Conservation (phyloP, 2,888 invertebrate species). For the Ceriagrion tenellum region DNA sequence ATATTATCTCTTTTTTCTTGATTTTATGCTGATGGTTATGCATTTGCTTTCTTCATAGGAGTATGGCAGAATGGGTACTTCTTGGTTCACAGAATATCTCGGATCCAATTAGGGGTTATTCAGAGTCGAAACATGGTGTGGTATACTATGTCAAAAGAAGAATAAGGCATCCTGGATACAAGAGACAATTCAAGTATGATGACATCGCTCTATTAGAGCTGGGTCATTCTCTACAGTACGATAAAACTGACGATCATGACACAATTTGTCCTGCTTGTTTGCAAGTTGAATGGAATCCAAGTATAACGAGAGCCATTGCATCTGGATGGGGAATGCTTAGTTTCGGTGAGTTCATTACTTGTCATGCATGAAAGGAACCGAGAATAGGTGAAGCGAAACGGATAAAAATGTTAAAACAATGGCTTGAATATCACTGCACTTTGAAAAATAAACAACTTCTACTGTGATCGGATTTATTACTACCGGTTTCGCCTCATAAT, state of each 20-base stretch:
- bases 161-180: constrained; percentile 80
- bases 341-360: background rate
- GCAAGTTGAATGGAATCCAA: constrained; percentile 53
- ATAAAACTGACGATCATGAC: constrained; percentile 71
- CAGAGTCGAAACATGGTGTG: background rate
- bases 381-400: no score
- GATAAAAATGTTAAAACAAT: no score
- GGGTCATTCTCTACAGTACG: constrained; percentile 74
- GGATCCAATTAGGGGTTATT: background rate
- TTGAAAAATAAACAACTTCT: no score
- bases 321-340: constrained; percentile 28
- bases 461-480: no score
- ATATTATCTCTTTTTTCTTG: no score
- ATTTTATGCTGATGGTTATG: no score
- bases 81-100: background rate
- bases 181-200: constrained; percentile 80
- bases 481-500: no score
- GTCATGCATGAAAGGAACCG: no score
- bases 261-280: constrained; percentile 39
- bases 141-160: background rate
- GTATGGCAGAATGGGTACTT: background rate
- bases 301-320: constrained; percentile 48
- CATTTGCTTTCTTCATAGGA: background rate
- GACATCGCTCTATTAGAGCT: constrained; percentile 84
- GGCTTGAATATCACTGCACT: no score